Evolutionary conservation across 2,888 invertebrate genomes (phyloP), one percentile per base, ranked within the genome.

Genomic region (Chrysolina americana): DNA sequence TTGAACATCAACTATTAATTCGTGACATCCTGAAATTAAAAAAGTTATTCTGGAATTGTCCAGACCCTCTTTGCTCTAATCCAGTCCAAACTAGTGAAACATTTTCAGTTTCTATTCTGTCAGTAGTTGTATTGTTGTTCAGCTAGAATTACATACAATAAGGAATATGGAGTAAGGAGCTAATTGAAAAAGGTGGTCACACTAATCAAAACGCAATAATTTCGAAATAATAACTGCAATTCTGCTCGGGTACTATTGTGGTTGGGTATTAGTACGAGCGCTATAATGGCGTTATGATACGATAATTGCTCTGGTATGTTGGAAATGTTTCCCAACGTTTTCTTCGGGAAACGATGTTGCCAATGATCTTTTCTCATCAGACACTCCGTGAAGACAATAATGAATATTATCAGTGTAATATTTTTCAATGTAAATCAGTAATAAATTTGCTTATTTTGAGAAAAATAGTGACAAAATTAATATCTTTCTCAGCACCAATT

Each of bases 181-280:
- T 28, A 70, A 48, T 48, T 65, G 63, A 41, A 68, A 44, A 73
- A 68, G 72, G 50, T 62, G 53, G 41, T 50, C 41, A 13, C 47
- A 68, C 53, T 13, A n/a, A 56, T 50, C 63, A 63, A 68, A 68
- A 66, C 44, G 66, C 44, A 56, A 68, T 68, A 73, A 73, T 65
- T 69, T 65, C 53, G 59, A 56, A 65, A 69, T 73, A 73, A 73
- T 73, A 69, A 73, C 44, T 48, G 69, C 65, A 73, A 73, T 73
- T 73, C 65, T 41, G 65, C 65, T 69, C 69, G 23, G 65, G 41
- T 44, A 53, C 19, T 65, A 28, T 41, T 59, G 69, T 64, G 56
- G 68, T 64, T 50, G 19, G 41, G 41, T 59, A 65, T 73, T 73
- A 73, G 44, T 56, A n/a, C 50, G 68, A 64, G 41, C 70, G 69